Percentiles rank a stretch among this genome's conserved stretches.
Conservation (phyloP, 64 coral and sea anemone species). For the Montipora sp. region DNA sequence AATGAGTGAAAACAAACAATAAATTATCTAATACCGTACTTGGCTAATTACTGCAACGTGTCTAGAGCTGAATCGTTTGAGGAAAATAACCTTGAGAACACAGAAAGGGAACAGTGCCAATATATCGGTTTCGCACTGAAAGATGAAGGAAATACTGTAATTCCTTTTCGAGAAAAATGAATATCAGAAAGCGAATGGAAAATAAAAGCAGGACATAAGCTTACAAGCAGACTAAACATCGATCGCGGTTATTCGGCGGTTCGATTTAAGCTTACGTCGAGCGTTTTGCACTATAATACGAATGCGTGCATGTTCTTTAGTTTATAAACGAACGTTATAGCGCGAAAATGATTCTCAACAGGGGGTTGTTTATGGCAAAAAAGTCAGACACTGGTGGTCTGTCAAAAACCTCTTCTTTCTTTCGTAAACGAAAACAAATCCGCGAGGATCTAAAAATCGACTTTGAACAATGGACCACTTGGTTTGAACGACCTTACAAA, state of each 20-base stretch:
- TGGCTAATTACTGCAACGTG: conserved; percentile 62
- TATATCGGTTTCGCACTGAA: not conserved
- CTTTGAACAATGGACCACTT: not conserved
- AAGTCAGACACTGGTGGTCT: conserved; percentile 33
- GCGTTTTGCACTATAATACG: not conserved
- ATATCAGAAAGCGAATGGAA: not conserved
- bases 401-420: conserved; percentile 18
- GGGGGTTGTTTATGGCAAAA: conserved; percentile 37
- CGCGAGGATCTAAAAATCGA: conserved; percentile 17
- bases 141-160: not conserved
- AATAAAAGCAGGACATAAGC: conserved; percentile 15
- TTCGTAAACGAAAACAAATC: conserved; percentile 23
- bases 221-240: conserved; percentile 32
- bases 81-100: not conserved
- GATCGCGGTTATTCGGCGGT: not conserved
- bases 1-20: conserved; percentile 82
- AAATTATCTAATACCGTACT: conserved; percentile 51
- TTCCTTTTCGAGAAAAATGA: not conserved
- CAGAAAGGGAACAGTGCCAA: not conserved
- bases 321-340: conserved; percentile 11
- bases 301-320: conserved; percentile 18
- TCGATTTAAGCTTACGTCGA: not conserved
- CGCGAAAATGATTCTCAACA: conserved; percentile 32
- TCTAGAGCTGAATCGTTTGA: not conserved
- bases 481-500: not conserved